phyloP scores from a whole-genome alignment of 2,888 invertebrate genomes.

The Pollenia griseotomentosa region DNA sequence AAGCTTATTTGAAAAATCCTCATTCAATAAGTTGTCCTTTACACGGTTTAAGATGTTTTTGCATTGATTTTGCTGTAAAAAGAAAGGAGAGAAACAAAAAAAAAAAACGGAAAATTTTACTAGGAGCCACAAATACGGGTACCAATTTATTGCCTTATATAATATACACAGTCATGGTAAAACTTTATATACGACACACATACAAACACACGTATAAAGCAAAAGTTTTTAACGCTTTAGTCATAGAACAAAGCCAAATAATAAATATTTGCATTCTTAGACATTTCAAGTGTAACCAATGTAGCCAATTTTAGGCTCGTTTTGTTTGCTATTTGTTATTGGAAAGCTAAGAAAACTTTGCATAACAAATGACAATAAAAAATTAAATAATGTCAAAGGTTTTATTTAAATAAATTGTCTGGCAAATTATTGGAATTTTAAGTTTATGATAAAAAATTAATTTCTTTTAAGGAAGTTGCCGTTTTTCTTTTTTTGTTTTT shows the following conservation, averaged over 20 bases:
- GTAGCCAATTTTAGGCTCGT: conserved; percentile 13
- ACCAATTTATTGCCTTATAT: conserved; percentile 49
- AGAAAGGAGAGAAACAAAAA: not conserved
- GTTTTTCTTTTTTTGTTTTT: no score
- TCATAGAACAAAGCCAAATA: conserved; percentile 51
- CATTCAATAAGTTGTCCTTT: no score
- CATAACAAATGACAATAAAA: not conserved
- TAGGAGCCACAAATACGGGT: conserved; percentile 64
- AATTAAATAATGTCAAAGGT: not conserved
- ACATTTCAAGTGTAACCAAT: conserved; percentile 23
- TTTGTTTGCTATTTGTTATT: conserved; percentile 2
- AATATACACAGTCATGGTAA: conserved; percentile 8
- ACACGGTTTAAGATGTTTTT: no score
- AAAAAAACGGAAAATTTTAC: conserved; percentile 2
- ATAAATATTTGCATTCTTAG: conserved; percentile 46
- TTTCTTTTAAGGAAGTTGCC: no score
- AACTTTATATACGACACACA: conserved; percentile 16
- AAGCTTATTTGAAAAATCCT: no score
- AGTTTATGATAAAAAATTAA: no score
- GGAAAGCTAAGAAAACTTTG: not conserved
- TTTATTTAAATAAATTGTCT: not conserved
- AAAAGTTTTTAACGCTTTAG: conserved; percentile 48
- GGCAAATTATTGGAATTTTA: no score
- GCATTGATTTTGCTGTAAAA: conserved; percentile 18
- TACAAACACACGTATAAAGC: not conserved